Conservation (phyloP, 2,113 vertebrate species). For the Fulica atra region DNA sequence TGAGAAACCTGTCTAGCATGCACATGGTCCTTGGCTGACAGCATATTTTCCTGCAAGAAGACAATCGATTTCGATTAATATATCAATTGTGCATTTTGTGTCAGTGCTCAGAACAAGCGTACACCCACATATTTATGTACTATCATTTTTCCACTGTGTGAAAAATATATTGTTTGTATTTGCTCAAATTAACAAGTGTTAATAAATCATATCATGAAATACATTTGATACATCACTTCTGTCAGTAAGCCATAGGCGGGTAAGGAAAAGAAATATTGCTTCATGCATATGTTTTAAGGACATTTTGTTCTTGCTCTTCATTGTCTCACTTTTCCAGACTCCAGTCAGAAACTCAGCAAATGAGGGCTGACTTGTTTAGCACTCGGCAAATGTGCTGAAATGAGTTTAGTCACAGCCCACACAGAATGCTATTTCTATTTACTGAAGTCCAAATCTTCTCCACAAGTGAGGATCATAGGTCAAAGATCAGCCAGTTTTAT, state of each 20-base stretch:
- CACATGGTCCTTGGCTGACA: not conserved
- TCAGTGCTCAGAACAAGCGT: not conserved
- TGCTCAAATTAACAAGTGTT: not conserved
- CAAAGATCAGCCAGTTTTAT: conserved; percentile 27
- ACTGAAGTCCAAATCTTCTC: not conserved
- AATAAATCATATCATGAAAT: not conserved
- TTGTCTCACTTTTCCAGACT: conserved; percentile 30
- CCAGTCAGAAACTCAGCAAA: not conserved
- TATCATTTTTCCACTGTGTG: not conserved
- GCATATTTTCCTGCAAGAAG: not conserved
- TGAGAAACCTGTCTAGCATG: not conserved
- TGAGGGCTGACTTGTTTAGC: conserved; percentile 21
- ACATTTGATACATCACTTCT: not conserved
- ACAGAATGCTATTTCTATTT: conserved; percentile 37
- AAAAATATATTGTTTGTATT: not conserved
- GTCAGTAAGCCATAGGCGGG: not conserved
- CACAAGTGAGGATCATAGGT: not conserved
- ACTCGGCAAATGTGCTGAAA: conserved; percentile 48
- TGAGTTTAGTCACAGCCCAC: conserved; percentile 38
- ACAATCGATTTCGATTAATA: not conserved
- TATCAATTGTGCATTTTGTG: not conserved
- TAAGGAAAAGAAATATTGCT: not conserved
- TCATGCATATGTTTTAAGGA: not conserved
- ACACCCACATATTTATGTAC: not conserved
- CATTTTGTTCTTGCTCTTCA: conserved; percentile 21